phyloP scores from a whole-genome alignment of 2,113 vertebrate species.

The Genyomyrus donnyi region DNA sequence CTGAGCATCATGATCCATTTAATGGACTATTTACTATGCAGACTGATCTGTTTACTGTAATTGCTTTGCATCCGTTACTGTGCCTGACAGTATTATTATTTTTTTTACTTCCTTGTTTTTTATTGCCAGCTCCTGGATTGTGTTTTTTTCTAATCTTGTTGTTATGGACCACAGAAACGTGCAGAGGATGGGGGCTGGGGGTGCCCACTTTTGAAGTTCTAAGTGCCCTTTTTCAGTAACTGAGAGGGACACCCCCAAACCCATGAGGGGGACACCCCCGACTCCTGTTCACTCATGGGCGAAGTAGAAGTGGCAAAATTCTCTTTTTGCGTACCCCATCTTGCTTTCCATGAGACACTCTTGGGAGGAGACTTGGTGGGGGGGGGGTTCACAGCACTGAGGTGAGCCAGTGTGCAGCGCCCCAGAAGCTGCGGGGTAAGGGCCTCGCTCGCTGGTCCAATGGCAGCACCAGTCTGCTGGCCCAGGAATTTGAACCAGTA shows the following conservation, averaged over 20 bases:
- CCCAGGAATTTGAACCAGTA: not conserved
- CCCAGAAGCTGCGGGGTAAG: not conserved
- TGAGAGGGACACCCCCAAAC: not conserved
- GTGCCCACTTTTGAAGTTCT: not conserved
- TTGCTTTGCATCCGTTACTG: not conserved
- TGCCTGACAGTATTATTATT: not conserved
- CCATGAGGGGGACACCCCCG: not conserved
- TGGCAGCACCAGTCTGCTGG: not conserved
- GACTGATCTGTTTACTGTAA: not conserved
- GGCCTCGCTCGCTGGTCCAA: not conserved
- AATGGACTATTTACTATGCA: not conserved
- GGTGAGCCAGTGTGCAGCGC: not conserved
- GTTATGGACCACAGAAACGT: not conserved
- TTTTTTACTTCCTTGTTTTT: not conserved
- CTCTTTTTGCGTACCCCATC: not conserved
- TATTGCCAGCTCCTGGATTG: not conserved
- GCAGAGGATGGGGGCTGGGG: not conserved
- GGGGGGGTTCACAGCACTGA: not conserved
- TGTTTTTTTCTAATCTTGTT: not conserved
- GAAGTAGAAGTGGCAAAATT: not conserved
- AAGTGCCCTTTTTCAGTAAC: not conserved
- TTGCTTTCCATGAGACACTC: not conserved
- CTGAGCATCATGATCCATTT: not conserved
- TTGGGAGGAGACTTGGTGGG: not conserved
- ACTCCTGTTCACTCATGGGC: not conserved